A percentile compares a stretch with the other conserved stretches of the same genome.
Evolutionary conservation across 2,888 invertebrate genomes (phyloP).

Genomic region (Monoplex corrugatus): DNA sequence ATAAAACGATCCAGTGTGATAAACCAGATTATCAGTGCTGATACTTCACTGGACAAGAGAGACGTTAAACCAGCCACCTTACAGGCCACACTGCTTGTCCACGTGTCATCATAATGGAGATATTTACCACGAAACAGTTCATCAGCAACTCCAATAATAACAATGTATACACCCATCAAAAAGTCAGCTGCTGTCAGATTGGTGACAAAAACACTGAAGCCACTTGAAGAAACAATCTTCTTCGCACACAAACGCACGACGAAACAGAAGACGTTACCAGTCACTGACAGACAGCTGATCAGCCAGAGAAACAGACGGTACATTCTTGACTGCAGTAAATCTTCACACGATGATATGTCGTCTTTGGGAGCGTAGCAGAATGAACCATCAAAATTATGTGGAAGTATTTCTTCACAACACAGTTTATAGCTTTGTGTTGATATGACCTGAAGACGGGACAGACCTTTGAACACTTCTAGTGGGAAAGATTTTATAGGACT

Average conservation of each 20-base stretch:
- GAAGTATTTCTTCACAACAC: not conserved
- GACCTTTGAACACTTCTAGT: not conserved
- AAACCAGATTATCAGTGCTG: not conserved
- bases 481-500: not conserved
- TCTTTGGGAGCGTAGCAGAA: not conserved
- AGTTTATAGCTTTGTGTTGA: not conserved
- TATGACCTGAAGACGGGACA: not conserved
- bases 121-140: not conserved
- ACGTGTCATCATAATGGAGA: not conserved
- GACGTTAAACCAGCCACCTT: not conserved
- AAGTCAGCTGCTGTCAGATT: constrained; percentile 13
- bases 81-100: not conserved
- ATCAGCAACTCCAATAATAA: not conserved
- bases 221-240: not conserved
- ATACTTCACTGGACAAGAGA: constrained; percentile 7
- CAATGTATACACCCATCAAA: constrained; percentile 23
- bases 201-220: constrained; percentile 18
- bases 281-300: not conserved
- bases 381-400: not conserved
- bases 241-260: not conserved
- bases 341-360: not conserved
- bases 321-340: not conserved
- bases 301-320: constrained; percentile 22
- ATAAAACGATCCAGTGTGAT: constrained; percentile 4
- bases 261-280: constrained; percentile 20